phyloP scores from a whole-genome alignment of 2,888 invertebrate genomes.

The Blastobasis lacticolella region DNA sequence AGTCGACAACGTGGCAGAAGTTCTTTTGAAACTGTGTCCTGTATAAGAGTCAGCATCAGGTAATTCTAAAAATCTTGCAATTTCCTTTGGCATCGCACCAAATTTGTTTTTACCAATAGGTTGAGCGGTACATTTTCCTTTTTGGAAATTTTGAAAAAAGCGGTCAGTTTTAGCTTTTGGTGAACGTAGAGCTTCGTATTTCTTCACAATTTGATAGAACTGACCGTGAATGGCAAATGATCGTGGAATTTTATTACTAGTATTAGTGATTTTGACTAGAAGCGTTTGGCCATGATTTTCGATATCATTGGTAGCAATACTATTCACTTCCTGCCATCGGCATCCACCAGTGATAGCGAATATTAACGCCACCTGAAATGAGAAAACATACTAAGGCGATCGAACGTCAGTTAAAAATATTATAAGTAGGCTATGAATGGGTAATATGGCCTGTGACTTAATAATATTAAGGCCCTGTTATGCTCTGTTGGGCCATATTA shows the following conservation, averaged over 20 bases:
- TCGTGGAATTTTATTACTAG: constrained; percentile 13
- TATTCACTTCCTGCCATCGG: constrained; percentile 2
- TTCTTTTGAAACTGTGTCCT: not conserved
- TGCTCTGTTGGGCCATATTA: too few species aligned
- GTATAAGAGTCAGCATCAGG: constrained; percentile 3
- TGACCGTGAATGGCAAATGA: constrained; percentile 7
- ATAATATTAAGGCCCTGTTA: too few species aligned
- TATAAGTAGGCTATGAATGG: too few species aligned
- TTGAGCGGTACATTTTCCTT: constrained; percentile 15
- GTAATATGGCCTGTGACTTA: too few species aligned
- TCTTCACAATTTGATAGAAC: constrained; percentile 9
- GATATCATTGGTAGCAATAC: constrained; percentile 9
- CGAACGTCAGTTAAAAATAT: too few species aligned
- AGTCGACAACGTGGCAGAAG: constrained; percentile 2
- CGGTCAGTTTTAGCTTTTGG: constrained; percentile 10
- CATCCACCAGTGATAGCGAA: constrained; percentile 15
- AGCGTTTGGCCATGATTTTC: constrained; percentile 11
- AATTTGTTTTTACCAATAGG: constrained; percentile 14
- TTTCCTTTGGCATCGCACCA: constrained; percentile 15
- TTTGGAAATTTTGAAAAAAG: constrained; percentile 14
- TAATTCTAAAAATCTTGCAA: constrained; percentile 12
- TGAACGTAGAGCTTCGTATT: constrained; percentile 10
- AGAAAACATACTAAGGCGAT: not conserved
- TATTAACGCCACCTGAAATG: constrained; percentile 12
- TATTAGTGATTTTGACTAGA: constrained; percentile 6